A percentile compares a stretch with the other conserved stretches of the same genome.
Conservation (phyloP, 2,113 vertebrate genomes). For the Acinonyx jubatus region DNA sequence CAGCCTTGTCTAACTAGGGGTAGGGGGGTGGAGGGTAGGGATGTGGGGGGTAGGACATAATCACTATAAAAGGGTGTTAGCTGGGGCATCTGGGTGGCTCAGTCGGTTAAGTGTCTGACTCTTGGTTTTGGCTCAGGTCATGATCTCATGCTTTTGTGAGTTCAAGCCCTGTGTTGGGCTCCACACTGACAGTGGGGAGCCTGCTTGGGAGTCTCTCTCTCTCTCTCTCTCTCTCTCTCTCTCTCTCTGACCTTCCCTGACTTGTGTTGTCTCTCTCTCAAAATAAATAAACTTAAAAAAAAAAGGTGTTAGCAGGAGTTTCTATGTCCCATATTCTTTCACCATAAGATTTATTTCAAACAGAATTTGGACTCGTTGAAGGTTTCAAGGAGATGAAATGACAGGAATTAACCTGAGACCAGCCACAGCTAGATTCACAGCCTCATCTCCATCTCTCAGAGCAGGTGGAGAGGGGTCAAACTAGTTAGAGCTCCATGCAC, state of each 20-base stretch:
- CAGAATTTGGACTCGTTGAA: neutral
- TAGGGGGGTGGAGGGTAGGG: too few species aligned
- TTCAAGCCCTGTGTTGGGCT: too few species aligned
- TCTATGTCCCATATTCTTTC: neutral
- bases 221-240: too few species aligned
- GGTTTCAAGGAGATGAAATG: neutral
- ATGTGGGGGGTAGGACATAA: neutral
- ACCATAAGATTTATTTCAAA: neutral
- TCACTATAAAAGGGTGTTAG: neutral
- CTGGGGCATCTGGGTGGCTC: too few species aligned
- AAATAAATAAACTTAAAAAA: too few species aligned
- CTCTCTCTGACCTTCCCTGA: too few species aligned
- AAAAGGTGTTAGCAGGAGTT: neutral
- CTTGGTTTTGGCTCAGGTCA: too few species aligned
- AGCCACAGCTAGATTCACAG: neutral
- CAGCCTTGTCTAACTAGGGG: neutral
- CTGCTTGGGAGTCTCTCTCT: too few species aligned
- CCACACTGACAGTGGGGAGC: too few species aligned
- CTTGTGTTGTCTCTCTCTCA: too few species aligned
- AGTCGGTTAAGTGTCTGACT: too few species aligned
- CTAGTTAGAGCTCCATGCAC: neutral
- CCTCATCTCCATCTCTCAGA: neutral
- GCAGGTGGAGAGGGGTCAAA: neutral
- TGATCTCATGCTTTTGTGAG: too few species aligned
- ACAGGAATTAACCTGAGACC: neutral